These are phyloP conservation scores for Furnarius figulus DNA, from an alignment of 2,113 vertebrate species.

Conservation along the genomic window DNA sequence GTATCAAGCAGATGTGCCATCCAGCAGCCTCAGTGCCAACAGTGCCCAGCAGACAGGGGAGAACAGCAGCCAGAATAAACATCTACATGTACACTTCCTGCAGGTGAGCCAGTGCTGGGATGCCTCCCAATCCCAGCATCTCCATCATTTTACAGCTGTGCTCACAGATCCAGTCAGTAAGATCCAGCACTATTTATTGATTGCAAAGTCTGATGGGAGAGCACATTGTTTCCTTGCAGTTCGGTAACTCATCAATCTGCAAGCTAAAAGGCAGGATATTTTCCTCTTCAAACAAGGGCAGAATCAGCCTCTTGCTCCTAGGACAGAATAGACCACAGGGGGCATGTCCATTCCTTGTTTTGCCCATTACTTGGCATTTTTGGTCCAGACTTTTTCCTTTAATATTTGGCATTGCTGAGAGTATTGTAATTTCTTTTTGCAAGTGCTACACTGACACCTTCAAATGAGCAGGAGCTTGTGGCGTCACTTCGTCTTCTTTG, in stretches of 20 bases:
- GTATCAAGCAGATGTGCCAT: background rate
- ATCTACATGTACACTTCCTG: background rate
- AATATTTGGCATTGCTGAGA: background rate
- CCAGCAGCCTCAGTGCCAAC: background rate
- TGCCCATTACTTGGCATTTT: background rate
- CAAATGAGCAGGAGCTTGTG: background rate
- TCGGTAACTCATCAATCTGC: background rate
- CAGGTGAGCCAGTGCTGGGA: background rate
- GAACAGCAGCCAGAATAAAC: background rate
- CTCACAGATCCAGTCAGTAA: background rate
- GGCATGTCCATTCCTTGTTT: background rate
- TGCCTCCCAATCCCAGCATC: rapidly evolving
- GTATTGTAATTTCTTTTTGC: background rate
- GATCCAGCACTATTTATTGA: background rate
- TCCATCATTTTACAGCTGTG: background rate
- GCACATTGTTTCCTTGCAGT: background rate
- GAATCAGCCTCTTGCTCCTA: background rate
- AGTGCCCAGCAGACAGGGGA: background rate
- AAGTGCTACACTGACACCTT: background rate
- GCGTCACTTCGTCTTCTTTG: background rate
- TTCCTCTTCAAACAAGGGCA: background rate
- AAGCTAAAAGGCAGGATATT: background rate
- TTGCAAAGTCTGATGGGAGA: background rate
- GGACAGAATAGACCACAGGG: rapidly evolving
- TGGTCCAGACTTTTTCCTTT: background rate